phyloP scores from a whole-genome alignment of 2,888 invertebrate species.

The Graphium colonna region DNA sequence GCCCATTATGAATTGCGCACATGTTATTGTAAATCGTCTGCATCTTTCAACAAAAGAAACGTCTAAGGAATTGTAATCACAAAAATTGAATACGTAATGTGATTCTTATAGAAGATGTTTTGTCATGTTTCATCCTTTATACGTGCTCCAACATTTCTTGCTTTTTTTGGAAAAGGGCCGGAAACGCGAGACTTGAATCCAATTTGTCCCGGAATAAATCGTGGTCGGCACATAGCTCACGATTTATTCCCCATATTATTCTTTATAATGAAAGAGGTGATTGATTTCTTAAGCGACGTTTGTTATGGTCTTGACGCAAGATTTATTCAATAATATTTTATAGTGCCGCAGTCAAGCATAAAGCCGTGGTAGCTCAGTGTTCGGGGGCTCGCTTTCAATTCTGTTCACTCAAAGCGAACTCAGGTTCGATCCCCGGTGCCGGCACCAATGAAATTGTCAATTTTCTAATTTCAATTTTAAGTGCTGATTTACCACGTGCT shows the following conservation, averaged over 20 bases:
- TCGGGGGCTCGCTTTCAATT: no score
- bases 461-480: no score
- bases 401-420: no score
- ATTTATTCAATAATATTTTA: not conserved
- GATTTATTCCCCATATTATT: conserved; percentile 67
- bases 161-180: conserved; percentile 57
- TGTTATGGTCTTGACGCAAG: not conserved
- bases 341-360: no score
- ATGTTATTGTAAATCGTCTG: not conserved
- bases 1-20: not conserved
- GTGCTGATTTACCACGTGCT: no score
- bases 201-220: conserved; percentile 75
- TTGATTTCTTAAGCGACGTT: not conserved
- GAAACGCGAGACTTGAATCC: conserved; percentile 71
- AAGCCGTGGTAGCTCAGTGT: no score
- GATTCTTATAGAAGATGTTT: conserved; percentile 61
- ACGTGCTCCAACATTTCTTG: conserved; percentile 70
- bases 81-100: conserved; percentile 50
- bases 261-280: conserved; percentile 21
- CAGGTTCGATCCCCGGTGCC: no score
- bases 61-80: conserved; percentile 23
- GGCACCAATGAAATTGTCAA: no score
- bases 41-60: conserved; percentile 5
- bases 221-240: conserved; percentile 62
- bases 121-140: conserved; percentile 71